Base-by-base conservation (phyloP, 2,113 vertebrate genomes). In the Cisticola juncidis region DNA sequence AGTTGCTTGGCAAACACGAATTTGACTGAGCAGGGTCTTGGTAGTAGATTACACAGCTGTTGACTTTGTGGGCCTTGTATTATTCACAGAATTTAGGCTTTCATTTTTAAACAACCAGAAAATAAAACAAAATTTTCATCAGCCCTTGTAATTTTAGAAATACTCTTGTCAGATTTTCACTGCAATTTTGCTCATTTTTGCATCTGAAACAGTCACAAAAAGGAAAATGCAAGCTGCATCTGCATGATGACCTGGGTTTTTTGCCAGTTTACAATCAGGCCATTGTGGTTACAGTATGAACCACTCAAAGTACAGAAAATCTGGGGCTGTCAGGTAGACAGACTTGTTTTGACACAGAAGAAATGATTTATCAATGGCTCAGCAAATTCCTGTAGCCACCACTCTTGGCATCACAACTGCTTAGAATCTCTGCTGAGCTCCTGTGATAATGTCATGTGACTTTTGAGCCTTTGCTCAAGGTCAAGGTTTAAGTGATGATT, bases 91-190 rank as follows among this genome's bases (percentile, higher is more conserved):
- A 88, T 12, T 69, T 25, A 88, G 38, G 15, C 14, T 76, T 72
- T 86, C 2, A 31, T 50, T 90, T 79, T 44, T 72, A 85, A 90
- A 60, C 16, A 64, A 33, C 5, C 33, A 65, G 33, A 78, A 78
- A 81, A 62, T 11, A 72, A 40, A 54, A 7, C 7, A 51, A 72
- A 51, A 70, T 10, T 56, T 72, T 57, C 23, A 22, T 74, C 51
- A 35, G 9, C 3, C 26, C 11, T 81, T 78, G 7, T 15, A 62
- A 50, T 24, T 7, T 14, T 81, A 61, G 66, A 71, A 44, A 77
- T 31, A 6, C 1, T 38, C 2, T 1, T 28, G 1, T 69, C 23
- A 44, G 15, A 31, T 11, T 72, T 10, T 58, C 0, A 0, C 25
- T 28, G 8, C 2, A 1, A 12, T 47, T 93, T 79, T 65, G 24